Percentiles rank a stretch among this genome's conserved stretches.
Conservation (phyloP, 1,140 invertebrate species). For the Yoshiicerus persimilis region DNA sequence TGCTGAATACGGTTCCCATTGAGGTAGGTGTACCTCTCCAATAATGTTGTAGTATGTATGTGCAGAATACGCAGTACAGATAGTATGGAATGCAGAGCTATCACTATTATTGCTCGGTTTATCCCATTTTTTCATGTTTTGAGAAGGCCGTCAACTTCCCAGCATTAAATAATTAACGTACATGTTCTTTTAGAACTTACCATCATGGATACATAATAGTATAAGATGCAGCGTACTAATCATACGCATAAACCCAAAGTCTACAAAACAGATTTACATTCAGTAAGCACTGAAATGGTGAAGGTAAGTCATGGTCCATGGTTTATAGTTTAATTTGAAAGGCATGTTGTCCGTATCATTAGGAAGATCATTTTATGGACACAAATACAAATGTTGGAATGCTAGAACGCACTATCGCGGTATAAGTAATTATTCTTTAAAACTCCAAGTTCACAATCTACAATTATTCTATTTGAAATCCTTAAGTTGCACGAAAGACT, state of each 20-base stretch:
- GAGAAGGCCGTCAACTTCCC: background rate
- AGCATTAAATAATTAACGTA: background rate
- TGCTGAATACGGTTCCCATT: too few relatives aligned
- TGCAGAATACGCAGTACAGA: background rate
- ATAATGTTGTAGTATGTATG: background rate
- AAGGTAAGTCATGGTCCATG: background rate
- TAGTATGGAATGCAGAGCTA: too few relatives aligned
- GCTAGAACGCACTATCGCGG: too few relatives aligned
- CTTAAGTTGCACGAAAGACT: too few relatives aligned
- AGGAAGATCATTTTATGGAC: background rate
- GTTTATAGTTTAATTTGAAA: too few relatives aligned
- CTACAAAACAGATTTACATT: background rate
- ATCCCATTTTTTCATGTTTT: background rate
- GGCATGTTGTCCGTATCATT: too few relatives aligned
- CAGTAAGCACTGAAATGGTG: background rate
- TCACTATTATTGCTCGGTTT: background rate
- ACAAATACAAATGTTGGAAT: too few relatives aligned
- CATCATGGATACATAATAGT: background rate
- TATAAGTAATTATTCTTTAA: background rate
- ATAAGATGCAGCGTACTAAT: background rate
- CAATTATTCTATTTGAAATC: too few relatives aligned
- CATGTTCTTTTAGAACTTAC: too few relatives aligned
- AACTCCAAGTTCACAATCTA: background rate
- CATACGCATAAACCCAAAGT: too few relatives aligned
- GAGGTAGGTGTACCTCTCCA: too few relatives aligned